Percentiles rank a stretch among this genome's conserved stretches.
phyloP scores from a whole-genome alignment of 2,888 invertebrate species.

The Troides helena region DNA sequence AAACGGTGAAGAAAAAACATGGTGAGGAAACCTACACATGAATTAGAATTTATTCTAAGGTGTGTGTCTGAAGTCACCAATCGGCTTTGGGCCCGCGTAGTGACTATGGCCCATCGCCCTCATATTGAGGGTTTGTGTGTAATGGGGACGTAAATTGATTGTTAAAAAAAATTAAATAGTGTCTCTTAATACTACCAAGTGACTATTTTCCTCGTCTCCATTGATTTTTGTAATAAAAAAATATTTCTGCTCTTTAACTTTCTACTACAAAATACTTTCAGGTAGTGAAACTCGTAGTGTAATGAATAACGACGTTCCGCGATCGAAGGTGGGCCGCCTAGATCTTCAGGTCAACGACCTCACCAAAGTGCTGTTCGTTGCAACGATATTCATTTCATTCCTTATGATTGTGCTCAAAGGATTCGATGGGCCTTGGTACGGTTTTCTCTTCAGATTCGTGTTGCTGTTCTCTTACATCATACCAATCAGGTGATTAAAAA shows the following conservation, averaged over 20 bases:
- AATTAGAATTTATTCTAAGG: too few species aligned
- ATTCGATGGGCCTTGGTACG: slow-evolving; percentile 97
- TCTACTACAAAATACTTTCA: slow-evolving; percentile 37
- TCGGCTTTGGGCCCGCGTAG: too few species aligned
- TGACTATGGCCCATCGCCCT: too few species aligned
- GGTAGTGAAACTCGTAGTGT: slow-evolving; percentile 97
- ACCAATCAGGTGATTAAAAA: slow-evolving; percentile 88
- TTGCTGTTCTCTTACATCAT: slow-evolving; percentile 99
- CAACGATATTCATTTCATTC: slow-evolving; percentile 93
- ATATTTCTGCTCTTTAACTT: not conserved
- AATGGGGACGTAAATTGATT: too few species aligned
- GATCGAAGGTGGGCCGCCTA: slow-evolving; percentile 96
- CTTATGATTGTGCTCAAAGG: slow-evolving; percentile 98
- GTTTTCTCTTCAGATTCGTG: slow-evolving; percentile 97
- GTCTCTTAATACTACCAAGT: too few species aligned
- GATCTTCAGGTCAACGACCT: slow-evolving; percentile 98
- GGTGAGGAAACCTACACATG: too few species aligned
- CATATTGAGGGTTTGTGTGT: too few species aligned
- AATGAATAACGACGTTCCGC: slow-evolving; percentile 98
- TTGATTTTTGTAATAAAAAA: too few species aligned
- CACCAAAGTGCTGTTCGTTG: slow-evolving; percentile 95
- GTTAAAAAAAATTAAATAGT: too few species aligned
- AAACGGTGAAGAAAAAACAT: too few species aligned
- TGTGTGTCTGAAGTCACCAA: too few species aligned
- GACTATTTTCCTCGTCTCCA: too few species aligned